Conservation (phyloP, 2,797 vertebrate species). For the Tauraco hartlaubi region DNA sequence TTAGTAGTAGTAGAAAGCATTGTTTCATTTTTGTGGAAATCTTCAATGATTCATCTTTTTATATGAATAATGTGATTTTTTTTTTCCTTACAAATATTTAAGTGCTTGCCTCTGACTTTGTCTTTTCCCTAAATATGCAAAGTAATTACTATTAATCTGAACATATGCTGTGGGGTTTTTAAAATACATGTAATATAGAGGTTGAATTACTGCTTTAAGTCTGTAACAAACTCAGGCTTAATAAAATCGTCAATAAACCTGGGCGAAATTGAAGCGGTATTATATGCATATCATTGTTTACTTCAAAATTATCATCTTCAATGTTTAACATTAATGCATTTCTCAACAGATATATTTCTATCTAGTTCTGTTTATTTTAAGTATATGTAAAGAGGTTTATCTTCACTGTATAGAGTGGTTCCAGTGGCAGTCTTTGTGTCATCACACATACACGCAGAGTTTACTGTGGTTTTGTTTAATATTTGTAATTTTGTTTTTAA, state of each 20-base stretch:
- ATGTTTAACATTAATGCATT: neutral
- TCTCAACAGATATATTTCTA: neutral
- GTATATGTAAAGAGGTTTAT: neutral
- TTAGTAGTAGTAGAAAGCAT: neutral
- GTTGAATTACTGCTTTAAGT: neutral
- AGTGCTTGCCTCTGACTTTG: neutral
- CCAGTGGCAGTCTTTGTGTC: neutral
- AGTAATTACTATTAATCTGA: neutral
- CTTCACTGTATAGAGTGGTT: neutral
- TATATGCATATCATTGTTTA: neutral
- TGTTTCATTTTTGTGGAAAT: neutral
- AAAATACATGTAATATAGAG: neutral
- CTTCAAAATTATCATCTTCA: neutral
- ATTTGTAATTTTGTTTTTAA: neutral
- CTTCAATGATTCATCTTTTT: neutral
- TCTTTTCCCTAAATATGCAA: neutral
- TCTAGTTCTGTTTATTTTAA: neutral
- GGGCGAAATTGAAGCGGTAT: neutral
- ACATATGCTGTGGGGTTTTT: neutral
- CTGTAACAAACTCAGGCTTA: neutral
- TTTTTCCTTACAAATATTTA: neutral
- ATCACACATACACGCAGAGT: neutral
- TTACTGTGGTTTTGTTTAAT: neutral
- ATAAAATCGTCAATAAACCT: conserved; percentile 28
- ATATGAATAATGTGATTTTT: neutral